phyloP scores from a whole-genome alignment of 2,888 invertebrate genomes.

The Notodonta ziczac region DNA sequence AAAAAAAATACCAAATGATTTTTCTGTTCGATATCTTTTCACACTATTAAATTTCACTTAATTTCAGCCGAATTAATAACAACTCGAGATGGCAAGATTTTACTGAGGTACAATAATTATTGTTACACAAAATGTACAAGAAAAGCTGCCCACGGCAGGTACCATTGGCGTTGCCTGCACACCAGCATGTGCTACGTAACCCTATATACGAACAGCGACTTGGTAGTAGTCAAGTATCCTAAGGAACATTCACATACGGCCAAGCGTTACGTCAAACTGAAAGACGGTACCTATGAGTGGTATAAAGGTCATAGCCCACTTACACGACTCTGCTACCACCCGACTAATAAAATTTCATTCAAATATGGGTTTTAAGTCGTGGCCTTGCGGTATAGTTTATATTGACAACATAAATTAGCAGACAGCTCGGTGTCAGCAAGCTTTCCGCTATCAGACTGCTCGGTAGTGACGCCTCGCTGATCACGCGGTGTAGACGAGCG shows the following conservation, averaged over 20 bases:
- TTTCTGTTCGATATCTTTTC: too few species aligned
- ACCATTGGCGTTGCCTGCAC: conserved; percentile 18
- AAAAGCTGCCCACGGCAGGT: not conserved
- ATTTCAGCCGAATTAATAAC: conserved; percentile 21
- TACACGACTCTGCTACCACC: too few species aligned
- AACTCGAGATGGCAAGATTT: conserved; percentile 6
- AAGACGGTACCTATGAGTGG: conserved; percentile 7
- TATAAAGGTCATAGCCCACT: too few species aligned
- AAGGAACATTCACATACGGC: conserved; percentile 14
- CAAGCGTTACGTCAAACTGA: not conserved
- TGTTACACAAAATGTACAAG: conserved; percentile 7
- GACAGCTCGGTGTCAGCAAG: too few species aligned
- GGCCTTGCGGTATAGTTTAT: too few species aligned
- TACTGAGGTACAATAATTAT: conserved; percentile 19
- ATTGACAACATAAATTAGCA: too few species aligned
- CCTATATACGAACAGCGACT: not conserved
- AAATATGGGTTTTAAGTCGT: too few species aligned
- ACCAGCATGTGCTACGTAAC: conserved; percentile 12
- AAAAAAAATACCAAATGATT: too few species aligned
- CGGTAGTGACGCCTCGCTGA: too few species aligned
- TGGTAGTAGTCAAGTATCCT: conserved; percentile 1
- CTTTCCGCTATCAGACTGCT: too few species aligned
- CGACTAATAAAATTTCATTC: too few species aligned
- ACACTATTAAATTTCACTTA: not conserved
- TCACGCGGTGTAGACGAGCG: too few species aligned